Base-by-base conservation (phyloP, 2,797 vertebrate genomes). In the Sebastes diploproa region DNA sequence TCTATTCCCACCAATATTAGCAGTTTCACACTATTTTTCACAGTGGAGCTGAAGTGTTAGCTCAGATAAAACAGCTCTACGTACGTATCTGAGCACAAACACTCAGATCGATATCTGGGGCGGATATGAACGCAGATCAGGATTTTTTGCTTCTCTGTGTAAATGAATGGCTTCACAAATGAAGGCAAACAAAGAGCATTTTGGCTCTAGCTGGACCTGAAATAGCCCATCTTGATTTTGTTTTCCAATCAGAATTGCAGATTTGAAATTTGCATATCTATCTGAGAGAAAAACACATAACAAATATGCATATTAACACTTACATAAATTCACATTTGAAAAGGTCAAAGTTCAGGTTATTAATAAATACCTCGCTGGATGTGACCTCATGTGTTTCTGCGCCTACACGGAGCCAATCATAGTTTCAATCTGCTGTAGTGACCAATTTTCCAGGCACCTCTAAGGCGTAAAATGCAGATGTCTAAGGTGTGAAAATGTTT, bases 81-180 rank as follows among this genome's bases (percentile, higher is more conserved):
- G 7, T 82, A 79, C 18, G 46, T 82, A 80, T 86, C 72, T 74
- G 80, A 71, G 79, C 61, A 34, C 62, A 25, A 52, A 32, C 4
- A 23, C 52, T 56, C 71, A 32, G 78, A 88, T 93, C 82, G 22
- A 92, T 91, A 88, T 55, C 64, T 3, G 14, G 50, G 63, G 80
- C 46, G 70, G 86, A 88, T 78, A 80, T 74, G 71, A 89, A 90
- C 86, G 81, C 87, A 81, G 77, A 91, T 88, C 62, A 50, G 77
- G 42, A 65, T 62, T 52, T 80, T 81, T 65, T 62, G 46, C 58
- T 34, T 81, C 42, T 0, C 46, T 60, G 72, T 20, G 38, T 68
- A 73, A 77, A 88, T 63, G 62, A 78, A 78, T 82, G 25, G n/a
- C n/a, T 46, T 60, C 56, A 7, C n/a, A 58, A 50, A 80, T 34